Conservation (phyloP, 2,888 invertebrate species). For the Clostera curtula region DNA sequence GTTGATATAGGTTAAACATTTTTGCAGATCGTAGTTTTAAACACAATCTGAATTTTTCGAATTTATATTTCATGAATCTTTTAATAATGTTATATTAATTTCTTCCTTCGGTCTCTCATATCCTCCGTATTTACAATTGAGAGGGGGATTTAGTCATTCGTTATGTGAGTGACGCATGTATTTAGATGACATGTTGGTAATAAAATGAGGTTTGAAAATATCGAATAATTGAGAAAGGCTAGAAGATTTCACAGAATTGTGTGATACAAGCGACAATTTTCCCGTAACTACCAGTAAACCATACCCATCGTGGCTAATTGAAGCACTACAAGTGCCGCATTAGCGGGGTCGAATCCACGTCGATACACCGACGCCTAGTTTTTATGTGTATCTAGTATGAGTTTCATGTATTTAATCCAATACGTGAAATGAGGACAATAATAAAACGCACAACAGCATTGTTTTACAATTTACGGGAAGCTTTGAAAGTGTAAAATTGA, state of each 20-base stretch:
- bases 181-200: too few species aligned
- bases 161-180: too few species aligned
- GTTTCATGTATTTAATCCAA: slow-evolving; percentile 42
- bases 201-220: too few species aligned
- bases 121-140: background rate
- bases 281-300: slow-evolving; percentile 35
- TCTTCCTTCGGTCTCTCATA: slow-evolving; percentile 1
- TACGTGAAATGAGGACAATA: slow-evolving; percentile 15
- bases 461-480: too few species aligned
- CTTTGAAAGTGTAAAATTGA: too few species aligned
- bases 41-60: slow-evolving; percentile 30
- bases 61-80: slow-evolving; percentile 36
- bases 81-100: slow-evolving; percentile 3
- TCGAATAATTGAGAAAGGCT: background rate
- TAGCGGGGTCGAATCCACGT: slow-evolving; percentile 35
- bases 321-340: slow-evolving; percentile 51
- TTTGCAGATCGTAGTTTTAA: slow-evolving; percentile 33
- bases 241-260: slow-evolving; percentile 5
- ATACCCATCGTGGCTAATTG: slow-evolving; percentile 62
- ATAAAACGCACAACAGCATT: too few species aligned
- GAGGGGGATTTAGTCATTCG: too few species aligned
- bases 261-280: slow-evolving; percentile 24
- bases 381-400: slow-evolving; percentile 23
- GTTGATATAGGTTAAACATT: slow-evolving; percentile 87
- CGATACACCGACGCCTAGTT: slow-evolving; percentile 27